Conservation (phyloP, 1,140 invertebrate species). For the Protaetia brevitarsis region DNA sequence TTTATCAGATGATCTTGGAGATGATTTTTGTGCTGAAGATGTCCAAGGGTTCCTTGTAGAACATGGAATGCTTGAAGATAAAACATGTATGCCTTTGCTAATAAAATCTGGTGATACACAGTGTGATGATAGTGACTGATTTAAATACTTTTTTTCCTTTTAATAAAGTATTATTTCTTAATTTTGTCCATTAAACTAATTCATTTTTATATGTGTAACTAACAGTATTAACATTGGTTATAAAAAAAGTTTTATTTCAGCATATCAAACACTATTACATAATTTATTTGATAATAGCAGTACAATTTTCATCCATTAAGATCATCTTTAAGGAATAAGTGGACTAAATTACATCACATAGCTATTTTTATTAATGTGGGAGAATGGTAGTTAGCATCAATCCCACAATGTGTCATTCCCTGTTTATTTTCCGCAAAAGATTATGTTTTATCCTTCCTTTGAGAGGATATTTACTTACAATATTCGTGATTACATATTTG, state of each 20-base stretch:
- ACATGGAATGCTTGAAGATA: conserved; percentile 73
- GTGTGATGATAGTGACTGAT: conserved; percentile 19
- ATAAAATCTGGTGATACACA: conserved; percentile 32
- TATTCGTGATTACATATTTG: neutral
- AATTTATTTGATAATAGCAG: neutral
- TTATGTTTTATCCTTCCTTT: too few relatives aligned
- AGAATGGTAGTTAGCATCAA: neutral
- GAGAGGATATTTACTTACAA: neutral
- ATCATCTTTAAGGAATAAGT: conserved; percentile 6
- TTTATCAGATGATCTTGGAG: conserved; percentile 80
- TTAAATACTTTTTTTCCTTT: conserved; percentile 3
- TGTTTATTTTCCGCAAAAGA: too few relatives aligned
- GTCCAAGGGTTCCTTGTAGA: conserved; percentile 88
- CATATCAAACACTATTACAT: too few relatives aligned
- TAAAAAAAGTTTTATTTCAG: too few relatives aligned
- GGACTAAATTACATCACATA: conserved; percentile 3
- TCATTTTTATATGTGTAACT: too few relatives aligned
- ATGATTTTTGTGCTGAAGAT: conserved; percentile 88
- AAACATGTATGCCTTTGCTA: conserved; percentile 48
- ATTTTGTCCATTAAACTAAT: neutral
- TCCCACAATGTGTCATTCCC: too few relatives aligned
- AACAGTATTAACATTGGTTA: conserved; percentile 3
- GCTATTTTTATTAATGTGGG: neutral
- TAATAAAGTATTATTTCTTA: neutral
- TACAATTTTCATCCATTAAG: neutral